Percentiles rank a stretch among this genome's conserved stretches.
phyloP scores from a whole-genome alignment of 2,113 vertebrate species.

The Brachyhypopomus occidentalis region DNA sequence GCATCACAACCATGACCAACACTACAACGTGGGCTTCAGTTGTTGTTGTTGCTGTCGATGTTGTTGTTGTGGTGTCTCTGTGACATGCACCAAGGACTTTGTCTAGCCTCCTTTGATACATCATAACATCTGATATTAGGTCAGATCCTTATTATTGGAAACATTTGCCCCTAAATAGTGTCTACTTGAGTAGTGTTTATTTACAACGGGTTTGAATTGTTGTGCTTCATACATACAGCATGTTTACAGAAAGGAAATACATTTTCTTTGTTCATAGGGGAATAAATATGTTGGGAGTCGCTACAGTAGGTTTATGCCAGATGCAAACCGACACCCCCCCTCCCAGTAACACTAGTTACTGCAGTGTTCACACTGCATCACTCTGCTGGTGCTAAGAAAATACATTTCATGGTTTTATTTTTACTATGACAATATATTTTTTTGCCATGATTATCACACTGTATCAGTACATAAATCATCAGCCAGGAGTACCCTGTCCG shows the following conservation, averaged over 20 bases:
- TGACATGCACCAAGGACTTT: too few species aligned
- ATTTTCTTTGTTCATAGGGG: background rate
- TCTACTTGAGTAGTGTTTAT: background rate
- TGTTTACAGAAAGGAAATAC: background rate
- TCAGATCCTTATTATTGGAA: background rate
- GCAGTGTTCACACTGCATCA: background rate
- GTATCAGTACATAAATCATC: too few species aligned
- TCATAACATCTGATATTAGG: background rate
- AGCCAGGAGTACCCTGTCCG: too few species aligned
- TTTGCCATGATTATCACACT: too few species aligned
- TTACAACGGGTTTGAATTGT: background rate
- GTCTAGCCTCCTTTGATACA: too few species aligned
- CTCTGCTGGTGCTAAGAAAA: background rate
- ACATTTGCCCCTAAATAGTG: background rate
- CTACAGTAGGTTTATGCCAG: background rate
- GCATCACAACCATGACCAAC: too few species aligned
- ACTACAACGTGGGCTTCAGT: too few species aligned
- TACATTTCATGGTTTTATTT: background rate
- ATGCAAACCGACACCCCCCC: background rate
- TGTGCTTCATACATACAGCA: background rate
- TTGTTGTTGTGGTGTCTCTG: too few species aligned
- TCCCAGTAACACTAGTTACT: background rate
- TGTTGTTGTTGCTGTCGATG: too few species aligned
- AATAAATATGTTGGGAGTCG: background rate
- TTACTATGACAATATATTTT: too few species aligned